Evolutionary conservation across 2,888 invertebrate species (phyloP).

Genomic region (Chesias legatella): DNA sequence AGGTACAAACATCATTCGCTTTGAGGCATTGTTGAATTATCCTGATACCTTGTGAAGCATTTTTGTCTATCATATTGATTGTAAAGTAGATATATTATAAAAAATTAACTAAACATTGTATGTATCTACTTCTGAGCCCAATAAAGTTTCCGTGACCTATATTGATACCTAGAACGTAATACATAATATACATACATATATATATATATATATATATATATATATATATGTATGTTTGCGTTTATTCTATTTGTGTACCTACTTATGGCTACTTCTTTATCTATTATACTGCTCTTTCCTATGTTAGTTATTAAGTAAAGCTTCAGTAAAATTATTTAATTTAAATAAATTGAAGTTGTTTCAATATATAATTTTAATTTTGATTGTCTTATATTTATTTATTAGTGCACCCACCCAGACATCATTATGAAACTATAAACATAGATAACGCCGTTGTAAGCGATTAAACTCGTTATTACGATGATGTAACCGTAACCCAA

Average conservation of each 20-base stretch:
- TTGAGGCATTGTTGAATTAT: conserved; percentile 50
- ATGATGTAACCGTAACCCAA: neutral
- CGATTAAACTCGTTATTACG: conserved; percentile 3
- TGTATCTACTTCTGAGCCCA: conserved; percentile 56
- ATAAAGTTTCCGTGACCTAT: conserved; percentile 59
- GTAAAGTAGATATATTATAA: conserved; percentile 49
- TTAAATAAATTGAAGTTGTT: conserved; percentile 72
- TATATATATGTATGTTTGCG: no score
- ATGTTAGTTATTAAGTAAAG: conserved; percentile 63
- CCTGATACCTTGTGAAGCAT: conserved; percentile 57
- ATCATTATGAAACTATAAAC: conserved; percentile 18
- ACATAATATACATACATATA: no score
- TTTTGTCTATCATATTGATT: conserved; percentile 50
- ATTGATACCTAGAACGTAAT: conserved; percentile 57
- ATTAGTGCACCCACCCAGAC: conserved; percentile 2
- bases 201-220: no score
- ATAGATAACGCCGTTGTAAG: conserved; percentile 17
- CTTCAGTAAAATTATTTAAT: conserved; percentile 71
- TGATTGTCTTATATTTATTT: conserved; percentile 38
- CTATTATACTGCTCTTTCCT: conserved; percentile 67
- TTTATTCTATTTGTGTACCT: conserved; percentile 40
- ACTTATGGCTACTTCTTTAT: conserved; percentile 64
- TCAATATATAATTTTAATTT: conserved; percentile 79
- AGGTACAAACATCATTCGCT: conserved; percentile 59
- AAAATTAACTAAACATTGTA: conserved; percentile 38